These are phyloP conservation scores for Leptinotarsa rubiginosa DNA, from an alignment of 2,888 invertebrate genomes.

Conservation along the genomic window DNA sequence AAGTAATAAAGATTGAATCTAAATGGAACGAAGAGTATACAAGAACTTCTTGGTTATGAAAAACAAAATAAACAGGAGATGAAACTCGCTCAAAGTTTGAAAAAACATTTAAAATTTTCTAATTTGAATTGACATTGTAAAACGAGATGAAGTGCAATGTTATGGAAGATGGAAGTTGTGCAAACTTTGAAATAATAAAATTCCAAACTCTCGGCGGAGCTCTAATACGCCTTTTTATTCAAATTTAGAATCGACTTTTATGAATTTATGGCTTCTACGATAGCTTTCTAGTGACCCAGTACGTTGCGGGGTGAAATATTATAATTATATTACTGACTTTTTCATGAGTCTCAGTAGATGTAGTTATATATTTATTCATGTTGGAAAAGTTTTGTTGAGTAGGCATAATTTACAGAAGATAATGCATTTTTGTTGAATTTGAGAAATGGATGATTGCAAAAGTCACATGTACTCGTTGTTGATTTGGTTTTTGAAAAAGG, in stretches of 20 bases:
- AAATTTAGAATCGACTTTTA: conserved; percentile 15
- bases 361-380: conserved; percentile 31
- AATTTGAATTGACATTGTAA: conserved; percentile 59
- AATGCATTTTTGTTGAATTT: not conserved
- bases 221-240: conserved; percentile 28
- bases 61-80: conserved; percentile 54
- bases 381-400: conserved; percentile 21
- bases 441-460: not conserved
- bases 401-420: not conserved
- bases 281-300: conserved; percentile 1
- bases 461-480: no score
- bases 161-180: conserved; percentile 52
- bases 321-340: not conserved
- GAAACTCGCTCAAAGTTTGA: conserved; percentile 52
- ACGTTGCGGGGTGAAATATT: not conserved
- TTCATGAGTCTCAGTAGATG: conserved; percentile 32
- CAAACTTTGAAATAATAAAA: conserved; percentile 47
- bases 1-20: conserved; percentile 35
- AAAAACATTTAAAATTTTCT: conserved; percentile 59
- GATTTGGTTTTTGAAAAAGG: no score
- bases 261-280: conserved; percentile 12
- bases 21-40: conserved; percentile 46
- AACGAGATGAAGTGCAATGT: conserved; percentile 55
- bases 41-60: conserved; percentile 41
- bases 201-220: conserved; percentile 29